A percentile compares a stretch with the other conserved stretches of the same genome.
Evolutionary conservation across 2,113 vertebrate genomes (phyloP).

Genomic region (Aplodontia rufa): DNA sequence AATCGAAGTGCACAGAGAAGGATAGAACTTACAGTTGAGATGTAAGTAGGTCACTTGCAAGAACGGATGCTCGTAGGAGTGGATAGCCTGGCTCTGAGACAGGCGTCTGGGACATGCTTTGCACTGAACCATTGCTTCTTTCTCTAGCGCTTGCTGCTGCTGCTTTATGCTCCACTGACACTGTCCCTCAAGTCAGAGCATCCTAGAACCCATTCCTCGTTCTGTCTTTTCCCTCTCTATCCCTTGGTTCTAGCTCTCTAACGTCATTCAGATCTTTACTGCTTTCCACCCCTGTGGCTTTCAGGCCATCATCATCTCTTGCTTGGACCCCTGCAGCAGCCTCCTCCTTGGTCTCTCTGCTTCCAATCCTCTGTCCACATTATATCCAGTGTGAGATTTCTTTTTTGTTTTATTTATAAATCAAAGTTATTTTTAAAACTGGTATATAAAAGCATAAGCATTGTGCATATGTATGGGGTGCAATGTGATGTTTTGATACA

Average conservation of each 20-base stretch:
- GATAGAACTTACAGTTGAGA: not conserved
- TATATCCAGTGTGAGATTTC: not conserved
- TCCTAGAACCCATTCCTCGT: not conserved
- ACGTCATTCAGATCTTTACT: not conserved
- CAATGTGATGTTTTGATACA: not conserved
- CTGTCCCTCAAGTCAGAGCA: not conserved
- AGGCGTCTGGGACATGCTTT: not conserved
- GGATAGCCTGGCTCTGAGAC: not conserved
- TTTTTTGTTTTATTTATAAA: not conserved
- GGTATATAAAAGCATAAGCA: not conserved
- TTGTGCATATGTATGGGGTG: not conserved
- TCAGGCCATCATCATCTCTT: not conserved
- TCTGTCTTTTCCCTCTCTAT: not conserved
- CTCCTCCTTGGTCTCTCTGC: rapidly evolving
- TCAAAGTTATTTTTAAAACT: not conserved
- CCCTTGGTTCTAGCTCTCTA: not conserved
- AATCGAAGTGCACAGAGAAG: not conserved
- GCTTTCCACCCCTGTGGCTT: not conserved
- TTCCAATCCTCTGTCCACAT: not conserved
- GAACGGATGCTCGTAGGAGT: not conserved
- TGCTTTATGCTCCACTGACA: not conserved
- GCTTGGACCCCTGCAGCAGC: not conserved
- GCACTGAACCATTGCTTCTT: not conserved
- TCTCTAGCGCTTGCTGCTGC: not conserved
- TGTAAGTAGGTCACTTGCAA: not conserved